Base-by-base conservation (phyloP, 2,797 vertebrate genomes). In the Synanceia verrucosa region DNA sequence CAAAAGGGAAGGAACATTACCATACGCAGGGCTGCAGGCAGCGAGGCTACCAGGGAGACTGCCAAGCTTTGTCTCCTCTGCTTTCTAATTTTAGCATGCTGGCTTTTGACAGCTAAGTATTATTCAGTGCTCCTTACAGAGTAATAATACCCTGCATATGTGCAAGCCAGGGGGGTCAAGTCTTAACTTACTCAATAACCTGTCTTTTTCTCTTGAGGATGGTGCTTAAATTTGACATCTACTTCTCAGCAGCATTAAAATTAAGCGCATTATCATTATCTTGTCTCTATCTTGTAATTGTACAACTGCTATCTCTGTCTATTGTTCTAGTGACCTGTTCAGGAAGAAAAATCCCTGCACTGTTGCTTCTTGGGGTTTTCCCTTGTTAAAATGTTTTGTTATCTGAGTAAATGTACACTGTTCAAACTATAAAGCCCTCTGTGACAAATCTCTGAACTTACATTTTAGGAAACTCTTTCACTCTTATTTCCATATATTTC, bases 1-100 rank as follows among this genome's bases (percentile, higher is more conserved):
- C 34, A 76, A 29, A 73, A 19, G 59, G 57, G 61, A 68, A 21
- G 43, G 31, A 55, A 52, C 43, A 81, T 78, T 44, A 58, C 23
- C 48, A 43, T 55, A 64, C 47, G 76, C 82, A 68, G 81, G 86
- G 86, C 88, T 86, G 84, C 87, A 87, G 82, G 81, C 88, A 81
- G 52, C 67, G 64, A 73, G 56, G 78, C 69, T 71, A 76, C 72
- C 76, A 48, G 52, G 73, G 76, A 84, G 80, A 82, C 72, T 58
- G 68, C 31, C 46, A 46, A 47, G 80, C 82, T 67, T 51, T 39
- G 72, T 85, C 77, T 90, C 79, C 73, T 50, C 72, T 78, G 80
- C 28, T 66, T 64, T 85, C 82, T 89, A 86, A 83, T 79, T 87
- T 85, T 86, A 86, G 82, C 71, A 64, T 65, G 80, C 79, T 44